Evolutionary conservation across 2,888 invertebrate genomes (phyloP), one percentile per base, ranked within the genome.

Genomic region (Cryptosula pallasiana): DNA sequence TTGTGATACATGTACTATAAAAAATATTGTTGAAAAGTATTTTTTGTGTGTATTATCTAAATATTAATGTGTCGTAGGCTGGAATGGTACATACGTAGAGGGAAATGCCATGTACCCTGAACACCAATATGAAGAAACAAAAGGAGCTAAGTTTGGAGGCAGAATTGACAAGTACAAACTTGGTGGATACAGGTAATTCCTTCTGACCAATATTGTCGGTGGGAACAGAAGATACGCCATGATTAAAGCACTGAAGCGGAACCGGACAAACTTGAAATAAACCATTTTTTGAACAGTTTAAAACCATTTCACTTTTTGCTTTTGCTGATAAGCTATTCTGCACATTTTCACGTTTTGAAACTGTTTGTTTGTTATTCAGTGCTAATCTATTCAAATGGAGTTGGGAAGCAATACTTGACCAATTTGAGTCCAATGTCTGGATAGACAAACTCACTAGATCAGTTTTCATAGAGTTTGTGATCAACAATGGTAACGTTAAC

Each of bases 401-500:
- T 32, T 63, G 63, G 63, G 63, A 63, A 9, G 32, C 27, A 32
- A 63, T 63, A 63, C 32, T 63, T 13, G 32, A 27, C 13, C 27
- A 32, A n/a, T 29, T 63, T 20, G 27, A 63, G 63, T 63, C 63
- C 9, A 27, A 63, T 9, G 27, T 63, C 20, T 63, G 63, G 63
- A 63, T 63, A 63, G 63, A 63, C 32, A 63, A 63, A 63, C 63
- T 29, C 29, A 63, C 63, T 2, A 63, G 63, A 63, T 16, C 63
- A 5, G 27, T 63, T 13, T 63, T 63, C 27, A 63, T 63, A 63
- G 63, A 63, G 63, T 63, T 63, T 63, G 63, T 63, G 5, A 63
- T 63, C n/a, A 32, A 25, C 34, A 63, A 63, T 32, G 32, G 13
- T 5, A 63, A 63, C n/a, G 63, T 63, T 3, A 63, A 63, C 32